Evolutionary conservation across 2,113 vertebrate genomes (phyloP).

Genomic region (Crotalus horridus): DNA sequence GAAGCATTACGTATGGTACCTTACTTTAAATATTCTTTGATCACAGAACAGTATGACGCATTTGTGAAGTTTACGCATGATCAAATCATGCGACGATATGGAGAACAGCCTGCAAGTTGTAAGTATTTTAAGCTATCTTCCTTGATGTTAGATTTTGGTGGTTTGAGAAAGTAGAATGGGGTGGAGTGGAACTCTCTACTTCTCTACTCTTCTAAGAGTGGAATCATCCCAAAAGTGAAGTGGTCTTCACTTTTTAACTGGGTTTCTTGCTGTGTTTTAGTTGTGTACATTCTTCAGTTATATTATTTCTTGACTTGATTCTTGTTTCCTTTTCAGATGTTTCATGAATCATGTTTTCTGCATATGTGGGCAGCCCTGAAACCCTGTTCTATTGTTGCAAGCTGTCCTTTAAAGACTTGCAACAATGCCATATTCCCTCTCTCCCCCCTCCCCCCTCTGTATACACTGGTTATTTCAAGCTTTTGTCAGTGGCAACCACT

Average conservation of each 20-base stretch:
- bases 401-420: constrained; percentile 81
- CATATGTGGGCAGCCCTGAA: constrained; percentile 73
- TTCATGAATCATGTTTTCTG: constrained; percentile 83
- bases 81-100: constrained; percentile 97
- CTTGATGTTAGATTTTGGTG: not conserved
- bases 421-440: constrained; percentile 81
- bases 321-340: constrained; percentile 74
- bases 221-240: not conserved
- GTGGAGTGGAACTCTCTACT: rapidly evolving
- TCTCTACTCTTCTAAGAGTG: not conserved
- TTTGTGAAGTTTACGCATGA: constrained; percentile 99
- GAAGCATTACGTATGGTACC: not conserved
- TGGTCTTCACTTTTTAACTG: not conserved
- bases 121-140: constrained; percentile 67
- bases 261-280: not conserved
- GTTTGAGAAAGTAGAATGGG: not conserved
- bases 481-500: constrained; percentile 85
- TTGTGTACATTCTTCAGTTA: not conserved
- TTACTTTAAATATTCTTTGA: constrained; percentile 24
- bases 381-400: constrained; percentile 78
- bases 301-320: constrained; percentile 43
- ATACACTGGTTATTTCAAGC: constrained; percentile 87
- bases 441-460: constrained; percentile 62
- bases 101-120: constrained; percentile 99
- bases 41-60: constrained; percentile 97